These are phyloP conservation scores for Paragorgia papillata DNA, from an alignment of 92 coral and sea anemone species.

Conservation along the genomic window DNA sequence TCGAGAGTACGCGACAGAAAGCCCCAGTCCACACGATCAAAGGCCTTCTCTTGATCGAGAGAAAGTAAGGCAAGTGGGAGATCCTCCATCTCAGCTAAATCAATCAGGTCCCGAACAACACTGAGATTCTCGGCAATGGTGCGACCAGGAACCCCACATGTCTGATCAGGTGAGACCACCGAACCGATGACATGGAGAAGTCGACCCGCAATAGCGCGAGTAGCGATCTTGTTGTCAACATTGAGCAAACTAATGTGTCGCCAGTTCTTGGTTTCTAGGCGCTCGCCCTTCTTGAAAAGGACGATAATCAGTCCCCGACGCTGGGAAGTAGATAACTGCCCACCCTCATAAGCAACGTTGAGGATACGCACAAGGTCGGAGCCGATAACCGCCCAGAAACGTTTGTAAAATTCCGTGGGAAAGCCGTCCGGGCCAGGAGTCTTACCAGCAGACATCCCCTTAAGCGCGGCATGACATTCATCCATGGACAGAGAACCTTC, in stretches of 20 bases:
- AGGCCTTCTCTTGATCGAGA: slow-evolving; percentile 44
- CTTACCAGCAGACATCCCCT: slow-evolving; percentile 32
- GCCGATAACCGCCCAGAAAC: slow-evolving; percentile 30
- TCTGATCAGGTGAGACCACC: slow-evolving; percentile 61
- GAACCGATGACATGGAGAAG: slow-evolving; percentile 41
- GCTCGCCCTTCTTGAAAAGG: slow-evolving; percentile 14
- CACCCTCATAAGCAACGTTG: slow-evolving; percentile 26
- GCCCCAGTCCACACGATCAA: slow-evolving; percentile 36
- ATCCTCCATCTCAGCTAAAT: not conserved
- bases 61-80: slow-evolving; percentile 9
- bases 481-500: slow-evolving; percentile 13
- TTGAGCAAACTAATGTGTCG: slow-evolving; percentile 52
- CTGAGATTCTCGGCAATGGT: slow-evolving; percentile 51
- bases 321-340: slow-evolving; percentile 37
- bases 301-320: slow-evolving; percentile 29
- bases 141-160: slow-evolving; percentile 52
- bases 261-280: slow-evolving; percentile 43
- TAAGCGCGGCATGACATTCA: slow-evolving; percentile 17
- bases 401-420: slow-evolving; percentile 26
- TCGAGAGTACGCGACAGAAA: slow-evolving; percentile 5
- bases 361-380: slow-evolving; percentile 14
- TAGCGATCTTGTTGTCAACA: slow-evolving; percentile 52
- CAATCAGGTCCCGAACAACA: slow-evolving; percentile 25
- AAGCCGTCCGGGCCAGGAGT: no score
- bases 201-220: slow-evolving; percentile 51